phyloP scores from a whole-genome alignment of 2,797 vertebrate species.

The Rhabdophis nuchalis region DNA sequence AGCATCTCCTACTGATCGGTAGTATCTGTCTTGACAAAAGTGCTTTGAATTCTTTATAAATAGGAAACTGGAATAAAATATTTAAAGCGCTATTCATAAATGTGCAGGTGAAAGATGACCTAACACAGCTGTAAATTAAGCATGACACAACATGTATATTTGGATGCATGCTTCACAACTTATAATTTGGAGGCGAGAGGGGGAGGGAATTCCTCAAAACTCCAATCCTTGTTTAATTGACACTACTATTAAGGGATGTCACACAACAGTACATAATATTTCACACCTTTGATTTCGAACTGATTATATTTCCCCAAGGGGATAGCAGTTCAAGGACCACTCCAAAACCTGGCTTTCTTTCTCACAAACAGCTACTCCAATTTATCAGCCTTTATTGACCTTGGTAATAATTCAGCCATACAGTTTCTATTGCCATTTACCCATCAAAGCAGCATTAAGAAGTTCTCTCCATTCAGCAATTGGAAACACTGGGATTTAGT shows the following conservation, averaged over 20 bases:
- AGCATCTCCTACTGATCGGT: background rate
- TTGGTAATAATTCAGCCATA: constrained; percentile 27
- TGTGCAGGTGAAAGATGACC: background rate
- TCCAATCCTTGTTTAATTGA: background rate
- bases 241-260: background rate
- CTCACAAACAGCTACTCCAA: constrained; percentile 26
- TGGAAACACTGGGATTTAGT: constrained; percentile 31
- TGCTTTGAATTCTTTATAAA: background rate
- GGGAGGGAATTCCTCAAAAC: background rate
- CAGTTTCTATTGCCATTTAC: constrained; percentile 35
- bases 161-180: background rate
- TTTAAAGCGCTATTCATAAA: background rate
- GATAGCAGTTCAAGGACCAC: background rate
- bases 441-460: constrained; percentile 45
- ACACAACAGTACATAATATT: background rate
- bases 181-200: background rate
- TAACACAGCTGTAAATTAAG: background rate
- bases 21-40: background rate
- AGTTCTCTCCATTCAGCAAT: constrained; percentile 37
- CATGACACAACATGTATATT: background rate
- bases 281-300: constrained; percentile 12
- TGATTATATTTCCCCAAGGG: background rate
- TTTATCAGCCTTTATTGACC: constrained; percentile 19
- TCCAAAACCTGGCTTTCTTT: constrained; percentile 7
- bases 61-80: background rate